Base-by-base conservation (phyloP, 2,888 invertebrate species). In the Tenodera sinensis region DNA sequence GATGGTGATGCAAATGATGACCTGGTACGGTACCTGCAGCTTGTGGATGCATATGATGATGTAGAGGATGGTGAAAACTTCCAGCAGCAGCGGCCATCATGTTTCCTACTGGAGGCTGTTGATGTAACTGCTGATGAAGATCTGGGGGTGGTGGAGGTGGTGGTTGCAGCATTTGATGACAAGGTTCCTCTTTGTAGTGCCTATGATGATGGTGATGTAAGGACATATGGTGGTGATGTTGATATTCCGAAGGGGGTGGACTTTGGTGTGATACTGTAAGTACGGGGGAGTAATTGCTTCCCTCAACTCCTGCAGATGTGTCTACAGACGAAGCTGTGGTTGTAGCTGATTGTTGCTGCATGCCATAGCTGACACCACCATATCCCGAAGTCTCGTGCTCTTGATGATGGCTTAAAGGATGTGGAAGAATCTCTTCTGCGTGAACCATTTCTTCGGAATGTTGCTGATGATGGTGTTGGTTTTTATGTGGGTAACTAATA, bases 261-360 rank as follows among this genome's bases (percentile, higher is more conserved):
- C 90, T 88, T 42, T 91, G 90, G 90, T 95, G 95, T 95, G 93
- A 54, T 95, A 95, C 42, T 83, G 87, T 25, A 30, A 87, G 12
- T 14, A 87, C 42, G 20, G 87, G 83, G 3, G 87, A 83, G 27
- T 87, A 87, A 20, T 30, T 82, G 6, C 30, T n/a, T 34, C 82
- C 83, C 27, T 87, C 54, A 71, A 71, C 54, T 6, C 54, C 54
- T 71, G 20, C 25, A 20, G 54, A 25, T 71, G 54, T 20, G 15
- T 71, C 54, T 20, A 20, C 20, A 25, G 54, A 71, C 54, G 54
- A 71, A 71, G 54, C 20, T 6, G 54, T 71, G 25, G 54, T 20
- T 15, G 54, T 20, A 20, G 25, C 54, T 71, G 54, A 3, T 71
- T 71, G 54, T 20, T 71, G 54, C 25, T 71, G 54, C 20, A 71